Base-by-base conservation (phyloP, 2,888 invertebrate species). In the Polia nebulosa region DNA sequence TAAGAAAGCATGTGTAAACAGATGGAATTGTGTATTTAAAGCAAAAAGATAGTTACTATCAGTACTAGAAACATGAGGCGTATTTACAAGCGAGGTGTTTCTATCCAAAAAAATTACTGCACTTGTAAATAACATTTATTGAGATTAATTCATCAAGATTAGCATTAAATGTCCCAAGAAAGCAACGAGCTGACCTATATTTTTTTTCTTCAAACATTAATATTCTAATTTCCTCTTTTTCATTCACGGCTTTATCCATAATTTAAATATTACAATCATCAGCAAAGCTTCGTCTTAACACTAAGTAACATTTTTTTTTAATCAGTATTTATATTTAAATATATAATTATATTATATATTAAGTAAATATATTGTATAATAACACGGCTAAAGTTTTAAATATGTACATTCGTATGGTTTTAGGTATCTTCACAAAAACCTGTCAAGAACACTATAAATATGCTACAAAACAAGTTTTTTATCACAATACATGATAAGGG, bases 41-140 rank as follows among this genome's bases (percentile, higher is more conserved):
- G 69, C 62, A 51, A 39, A 39, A 22, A 41, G 0, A 27, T 32
- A 32, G 27, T 22, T 41, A 59, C 25, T 2, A 7, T 11, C 47
- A 47, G 27, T 56, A 29, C 29, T 20, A 15, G 32, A 9, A 22
- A 25, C 15, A 44, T 25, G 25, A 34, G 34, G 45, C 60, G n/a
- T 47, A 45, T 72, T 56, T 22, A 51, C 78, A 56, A 77, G 74
- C 74, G 32, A 63, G 64, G 64, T 69, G 51, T 41, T 62, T 25
- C 17, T 39, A 52, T 61, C 53, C 58, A 78, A 78, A 51, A 72
- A 73, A 57, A 69, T 67, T 76, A 52, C 29, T 44, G n/a, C 17
- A 52, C 51, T 56, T 51, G 58, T 56, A 51, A 55, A 76, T 68
- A 75, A 75, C 68, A 49, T 76, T 76, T 76, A 66, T 76, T 71